Evolutionary conservation across 1,140 invertebrate species (phyloP).

Genomic region (Akabosia matsudoensis): DNA sequence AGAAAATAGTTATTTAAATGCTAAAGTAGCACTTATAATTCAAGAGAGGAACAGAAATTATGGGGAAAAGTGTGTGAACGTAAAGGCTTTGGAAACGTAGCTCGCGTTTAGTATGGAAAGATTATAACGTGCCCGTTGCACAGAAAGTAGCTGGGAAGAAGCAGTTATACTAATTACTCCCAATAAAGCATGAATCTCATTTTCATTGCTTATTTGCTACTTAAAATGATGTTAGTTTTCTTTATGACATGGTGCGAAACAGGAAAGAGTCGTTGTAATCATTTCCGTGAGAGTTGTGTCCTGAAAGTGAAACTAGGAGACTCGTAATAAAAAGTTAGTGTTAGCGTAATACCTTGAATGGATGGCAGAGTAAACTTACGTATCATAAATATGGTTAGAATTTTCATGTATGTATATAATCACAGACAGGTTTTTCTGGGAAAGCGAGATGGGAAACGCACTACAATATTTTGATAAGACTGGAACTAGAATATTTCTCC

Average conservation of each 20-base stretch:
- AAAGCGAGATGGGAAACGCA: no score
- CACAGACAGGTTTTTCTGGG: no score
- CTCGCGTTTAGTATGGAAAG: neutral
- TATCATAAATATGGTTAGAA: no score
- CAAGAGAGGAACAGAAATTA: neutral
- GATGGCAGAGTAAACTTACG: no score
- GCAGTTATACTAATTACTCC: neutral
- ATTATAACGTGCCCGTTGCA: no score
- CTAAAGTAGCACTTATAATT: neutral
- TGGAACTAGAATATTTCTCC: neutral
- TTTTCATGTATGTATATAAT: no score
- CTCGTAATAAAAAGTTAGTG: no score
- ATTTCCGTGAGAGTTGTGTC: neutral
- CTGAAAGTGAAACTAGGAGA: no score
- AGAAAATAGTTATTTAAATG: neutral
- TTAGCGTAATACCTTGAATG: no score
- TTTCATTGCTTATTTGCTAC: conserved; percentile 8
- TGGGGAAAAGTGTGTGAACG: no score
- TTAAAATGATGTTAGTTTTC: neutral
- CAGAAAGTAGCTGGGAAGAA: no score
- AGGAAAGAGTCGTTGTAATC: neutral
- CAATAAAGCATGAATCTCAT: neutral
- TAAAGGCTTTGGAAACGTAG: neutral
- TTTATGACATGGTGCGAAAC: neutral
- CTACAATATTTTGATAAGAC: neutral